phyloP scores from a whole-genome alignment of 2,797 vertebrate genomes.

The Phoxinus dragarum region DNA sequence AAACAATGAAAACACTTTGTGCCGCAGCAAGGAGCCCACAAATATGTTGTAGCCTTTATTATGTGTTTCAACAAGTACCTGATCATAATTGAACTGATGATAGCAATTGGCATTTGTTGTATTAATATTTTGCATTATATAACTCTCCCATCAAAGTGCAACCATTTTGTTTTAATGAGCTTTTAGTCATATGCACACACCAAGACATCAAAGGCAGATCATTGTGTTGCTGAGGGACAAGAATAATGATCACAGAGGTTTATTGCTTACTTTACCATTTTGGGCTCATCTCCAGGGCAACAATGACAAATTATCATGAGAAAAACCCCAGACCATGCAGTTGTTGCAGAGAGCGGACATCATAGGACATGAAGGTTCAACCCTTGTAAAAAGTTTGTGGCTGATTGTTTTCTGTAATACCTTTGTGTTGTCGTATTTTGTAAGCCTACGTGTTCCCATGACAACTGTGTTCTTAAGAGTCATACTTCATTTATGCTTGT shows the following conservation, averaged over 20 bases:
- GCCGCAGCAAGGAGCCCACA: constrained; percentile 20
- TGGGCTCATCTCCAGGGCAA: constrained; percentile 52
- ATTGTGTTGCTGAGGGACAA: not conserved
- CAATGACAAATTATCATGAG: constrained; percentile 49
- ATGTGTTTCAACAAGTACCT: not conserved
- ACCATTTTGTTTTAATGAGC: constrained; percentile 7
- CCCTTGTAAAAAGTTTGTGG: constrained; percentile 41
- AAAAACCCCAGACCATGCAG: not conserved
- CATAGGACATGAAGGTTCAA: constrained; percentile 33
- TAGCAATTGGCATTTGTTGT: constrained; percentile 3
- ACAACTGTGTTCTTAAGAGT: constrained; percentile 63
- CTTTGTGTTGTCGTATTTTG: constrained; percentile 50
- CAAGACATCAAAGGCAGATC: not conserved
- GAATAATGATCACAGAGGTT: constrained; percentile 9
- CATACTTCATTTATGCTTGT: constrained; percentile 49
- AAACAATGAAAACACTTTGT: constrained; percentile 25
- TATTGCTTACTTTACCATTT: constrained; percentile 40
- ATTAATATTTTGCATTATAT: not conserved
- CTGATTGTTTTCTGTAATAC: constrained; percentile 55
- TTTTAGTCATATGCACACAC: constrained; percentile 9
- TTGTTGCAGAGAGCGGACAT: not conserved
- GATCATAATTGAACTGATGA: constrained; percentile 17
- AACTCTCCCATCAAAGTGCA: not conserved
- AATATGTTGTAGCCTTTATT: constrained; percentile 4
- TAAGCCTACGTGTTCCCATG: constrained; percentile 62